These are phyloP conservation scores for Nezara viridula DNA, from an alignment of 2,888 invertebrate genomes.

Conservation along the genomic window DNA sequence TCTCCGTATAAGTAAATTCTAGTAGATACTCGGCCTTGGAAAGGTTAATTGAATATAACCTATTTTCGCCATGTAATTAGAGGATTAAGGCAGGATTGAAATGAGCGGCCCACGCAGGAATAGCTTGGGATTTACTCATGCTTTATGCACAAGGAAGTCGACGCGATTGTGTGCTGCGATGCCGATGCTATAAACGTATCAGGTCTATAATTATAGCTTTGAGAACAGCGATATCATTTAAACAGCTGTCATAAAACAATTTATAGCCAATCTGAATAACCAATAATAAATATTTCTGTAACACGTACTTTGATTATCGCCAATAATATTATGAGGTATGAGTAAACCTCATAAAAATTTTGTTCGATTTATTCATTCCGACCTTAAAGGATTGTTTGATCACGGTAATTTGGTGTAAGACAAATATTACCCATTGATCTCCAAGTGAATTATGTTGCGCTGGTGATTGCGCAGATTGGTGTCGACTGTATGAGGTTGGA, in stretches of 20 bases:
- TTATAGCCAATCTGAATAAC: not conserved
- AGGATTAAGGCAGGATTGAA: not conserved
- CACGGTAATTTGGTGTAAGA: too few relatives aligned
- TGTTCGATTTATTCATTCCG: too few relatives aligned
- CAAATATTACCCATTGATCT: too few relatives aligned
- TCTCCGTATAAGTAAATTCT: not conserved
- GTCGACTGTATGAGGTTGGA: too few relatives aligned
- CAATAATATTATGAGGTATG: too few relatives aligned
- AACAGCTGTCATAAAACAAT: not conserved
- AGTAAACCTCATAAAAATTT: too few relatives aligned
- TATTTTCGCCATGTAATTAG: not conserved
- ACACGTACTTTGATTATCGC: too few relatives aligned
- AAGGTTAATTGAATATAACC: conserved; percentile 18
- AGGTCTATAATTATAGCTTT: not conserved
- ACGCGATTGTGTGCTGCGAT: not conserved
- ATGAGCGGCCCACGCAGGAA: not conserved
- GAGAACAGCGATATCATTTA: not conserved
- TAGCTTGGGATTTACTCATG: not conserved
- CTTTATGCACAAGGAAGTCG: not conserved
- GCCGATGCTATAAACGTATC: not conserved
- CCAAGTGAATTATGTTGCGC: too few relatives aligned
- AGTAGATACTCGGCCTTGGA: not conserved
- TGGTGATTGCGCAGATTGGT: too few relatives aligned
- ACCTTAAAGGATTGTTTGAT: too few relatives aligned
- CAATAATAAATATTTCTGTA: too few relatives aligned